A percentile compares a stretch with the other conserved stretches of the same genome.
These are phyloP conservation scores for Pterostichus madidus DNA, from an alignment of 2,888 invertebrate genomes.

Conservation along the genomic window DNA sequence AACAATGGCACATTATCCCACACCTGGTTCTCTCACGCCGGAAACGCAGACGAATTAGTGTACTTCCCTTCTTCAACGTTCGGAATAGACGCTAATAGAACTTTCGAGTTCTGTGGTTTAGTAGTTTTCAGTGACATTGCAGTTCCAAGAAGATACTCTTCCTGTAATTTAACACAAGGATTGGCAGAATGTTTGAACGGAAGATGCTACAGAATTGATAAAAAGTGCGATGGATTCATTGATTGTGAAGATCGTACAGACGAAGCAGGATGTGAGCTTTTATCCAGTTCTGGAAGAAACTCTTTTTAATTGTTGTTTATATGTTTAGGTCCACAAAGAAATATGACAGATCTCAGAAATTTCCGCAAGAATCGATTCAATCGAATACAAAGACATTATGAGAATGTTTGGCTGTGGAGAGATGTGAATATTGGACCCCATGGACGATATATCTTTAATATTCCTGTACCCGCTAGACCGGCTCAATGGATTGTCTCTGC, in stretches of 20 bases:
- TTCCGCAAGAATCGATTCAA: constrained; percentile 93
- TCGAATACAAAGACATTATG: constrained; percentile 93
- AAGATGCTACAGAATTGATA: constrained; percentile 86
- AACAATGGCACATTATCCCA: constrained; percentile 91
- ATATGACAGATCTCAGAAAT: constrained; percentile 84
- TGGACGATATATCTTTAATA: constrained; percentile 91
- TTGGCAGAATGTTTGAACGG: constrained; percentile 90
- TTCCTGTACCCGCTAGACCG: constrained; percentile 90
- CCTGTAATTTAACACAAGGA: constrained; percentile 87
- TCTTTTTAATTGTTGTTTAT: constrained; percentile 2
- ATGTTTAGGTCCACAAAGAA: constrained; percentile 80
- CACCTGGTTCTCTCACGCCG: constrained; percentile 91
- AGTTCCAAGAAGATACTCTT: constrained; percentile 83
- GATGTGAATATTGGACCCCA: constrained; percentile 96
- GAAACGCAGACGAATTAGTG: constrained; percentile 90
- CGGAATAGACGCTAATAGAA: constrained; percentile 96
- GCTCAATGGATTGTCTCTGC: constrained; percentile 97
- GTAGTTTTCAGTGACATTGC: constrained; percentile 94
- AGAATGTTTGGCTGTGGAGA: constrained; percentile 97
- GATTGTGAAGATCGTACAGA: constrained; percentile 94
- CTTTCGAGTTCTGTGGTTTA: constrained; percentile 93
- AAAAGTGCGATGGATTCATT: constrained; percentile 87
- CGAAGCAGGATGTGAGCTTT: constrained; percentile 85
- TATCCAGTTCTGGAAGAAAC: background rate
- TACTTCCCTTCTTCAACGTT: constrained; percentile 94